Evolutionary conservation across 2,888 invertebrate species (phyloP).

Genomic region (Drepanosiphum platanoidis): DNA sequence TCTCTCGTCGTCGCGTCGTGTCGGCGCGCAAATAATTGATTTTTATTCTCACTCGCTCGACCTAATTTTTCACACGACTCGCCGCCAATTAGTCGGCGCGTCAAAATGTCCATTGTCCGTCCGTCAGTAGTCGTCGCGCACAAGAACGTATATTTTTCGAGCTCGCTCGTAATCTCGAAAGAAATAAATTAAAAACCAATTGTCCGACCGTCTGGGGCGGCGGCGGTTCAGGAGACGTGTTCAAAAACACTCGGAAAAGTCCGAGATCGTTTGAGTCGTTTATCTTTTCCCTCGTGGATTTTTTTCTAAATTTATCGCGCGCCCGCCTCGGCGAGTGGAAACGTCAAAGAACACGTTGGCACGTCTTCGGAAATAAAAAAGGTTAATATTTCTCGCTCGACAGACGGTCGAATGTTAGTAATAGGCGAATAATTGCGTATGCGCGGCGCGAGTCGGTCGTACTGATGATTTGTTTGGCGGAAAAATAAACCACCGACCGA

Average conservation of each 20-base stretch:
- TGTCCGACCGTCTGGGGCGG: neutral
- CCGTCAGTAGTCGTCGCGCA: conserved; percentile 25
- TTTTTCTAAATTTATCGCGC: neutral
- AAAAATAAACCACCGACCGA: conserved; percentile 4
- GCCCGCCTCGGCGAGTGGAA: neutral
- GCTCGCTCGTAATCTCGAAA: conserved; percentile 24
- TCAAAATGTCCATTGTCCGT: conserved; percentile 51
- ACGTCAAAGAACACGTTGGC: neutral
- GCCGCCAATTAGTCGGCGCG: conserved; percentile 46
- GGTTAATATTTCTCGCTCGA: neutral
- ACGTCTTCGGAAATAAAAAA: neutral
- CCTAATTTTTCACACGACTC: conserved; percentile 46
- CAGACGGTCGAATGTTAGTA: conserved; percentile 21
- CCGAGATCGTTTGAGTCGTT: no score
- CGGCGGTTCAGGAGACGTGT: no score
- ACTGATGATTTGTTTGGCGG: neutral
- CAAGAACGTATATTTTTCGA: conserved; percentile 3
- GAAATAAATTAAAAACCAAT: conserved; percentile 45
- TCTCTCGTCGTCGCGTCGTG: no score
- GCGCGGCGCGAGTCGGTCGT: neutral
- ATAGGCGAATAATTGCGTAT: conserved; percentile 26
- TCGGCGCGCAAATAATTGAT: conserved; percentile 44
- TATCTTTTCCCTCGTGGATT: no score
- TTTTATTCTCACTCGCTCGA: conserved; percentile 31
- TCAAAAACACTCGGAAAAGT: no score